Evolutionary conservation across 2,888 invertebrate genomes (phyloP), one percentile per base, ranked within the genome.

Genomic region (Syritta pipiens): DNA sequence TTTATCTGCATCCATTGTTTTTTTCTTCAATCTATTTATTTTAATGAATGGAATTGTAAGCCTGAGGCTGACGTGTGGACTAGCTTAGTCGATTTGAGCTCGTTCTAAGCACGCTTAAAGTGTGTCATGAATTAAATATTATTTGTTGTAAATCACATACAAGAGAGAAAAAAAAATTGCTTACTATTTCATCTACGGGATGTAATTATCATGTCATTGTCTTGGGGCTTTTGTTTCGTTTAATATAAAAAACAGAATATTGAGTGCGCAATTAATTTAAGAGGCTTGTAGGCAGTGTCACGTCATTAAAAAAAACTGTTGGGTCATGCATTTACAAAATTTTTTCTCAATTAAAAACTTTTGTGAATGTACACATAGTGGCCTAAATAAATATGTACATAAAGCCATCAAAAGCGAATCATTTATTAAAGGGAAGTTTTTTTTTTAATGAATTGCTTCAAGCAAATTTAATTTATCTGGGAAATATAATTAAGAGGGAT

Each of bases 1-100:
- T 20, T 28, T 59, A 49, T 57, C 44, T 60, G 12, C 12, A 35
- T 49, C 35, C 51, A 46, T 53, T 60, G 60, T 71, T 49, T 49
- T 60, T 22, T 60, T n/a, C n/a, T 35, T 60, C 51, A 44, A 62
- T 69, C 9, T 53, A 46, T 62, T 48, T 62, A 62, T 71, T 62
- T 62, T 57, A 71, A 60, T 71, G 60, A 71, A 62, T 62, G 46
- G 53, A 71, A 28, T 60, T 48, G 46, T 26, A 28, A 37, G 37
- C 10, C 28, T 24, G 46, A 40, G 35, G 20, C 40, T 55, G 35
- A 55, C 44, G 20, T 55, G 42, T 30, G 10, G 35, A 48, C 32
- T 9, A 28, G 35, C 22, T 2, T 2, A 37, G 37, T 6, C n/a
- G n/a, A n/a, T n/a, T n/a, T 28, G 28, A 28, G 28, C 6, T 28